These are phyloP conservation scores for Rhyacichthys aspro DNA, from an alignment of 2,797 vertebrate genomes.

Conservation along the genomic window DNA sequence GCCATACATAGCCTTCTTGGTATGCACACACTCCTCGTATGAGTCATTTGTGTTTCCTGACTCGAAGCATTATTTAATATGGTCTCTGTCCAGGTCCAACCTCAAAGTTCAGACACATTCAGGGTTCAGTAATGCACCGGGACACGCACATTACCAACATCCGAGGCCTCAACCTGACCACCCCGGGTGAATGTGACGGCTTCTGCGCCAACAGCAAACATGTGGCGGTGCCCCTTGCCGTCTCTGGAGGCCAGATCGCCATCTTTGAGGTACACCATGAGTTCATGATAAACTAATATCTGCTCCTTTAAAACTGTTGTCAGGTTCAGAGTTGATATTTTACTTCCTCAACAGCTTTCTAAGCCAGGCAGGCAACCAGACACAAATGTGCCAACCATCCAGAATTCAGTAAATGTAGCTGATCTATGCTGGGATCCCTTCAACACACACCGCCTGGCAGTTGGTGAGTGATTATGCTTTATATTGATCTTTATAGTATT, in stretches of 20 bases:
- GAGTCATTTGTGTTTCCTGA: background rate
- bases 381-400: conserved; percentile 84
- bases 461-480: conserved; percentile 77
- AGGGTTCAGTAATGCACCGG: conserved; percentile 87
- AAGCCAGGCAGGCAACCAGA: conserved; percentile 88
- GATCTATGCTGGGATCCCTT: conserved; percentile 96
- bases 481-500: background rate
- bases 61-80: background rate
- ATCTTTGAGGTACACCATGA: conserved; percentile 85
- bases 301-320: no score
- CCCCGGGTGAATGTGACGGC: conserved; percentile 91
- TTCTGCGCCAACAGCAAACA: conserved; percentile 87
- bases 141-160: conserved; percentile 94
- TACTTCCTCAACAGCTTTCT: conserved; percentile 78
- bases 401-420: conserved; percentile 85
- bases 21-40: conserved; percentile 61
- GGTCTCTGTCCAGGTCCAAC: conserved; percentile 81
- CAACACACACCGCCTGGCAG: conserved; percentile 81
- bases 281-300: background rate
- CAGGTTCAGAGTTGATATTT: background rate
- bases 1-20: conserved; percentile 90
- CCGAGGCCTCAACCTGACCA: conserved; percentile 91
- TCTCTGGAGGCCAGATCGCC: conserved; percentile 90
- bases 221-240: conserved; percentile 88
- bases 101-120: conserved; percentile 90